Conservation (phyloP, 1,140 invertebrate species). For the Tetramorium parvispinum region DNA sequence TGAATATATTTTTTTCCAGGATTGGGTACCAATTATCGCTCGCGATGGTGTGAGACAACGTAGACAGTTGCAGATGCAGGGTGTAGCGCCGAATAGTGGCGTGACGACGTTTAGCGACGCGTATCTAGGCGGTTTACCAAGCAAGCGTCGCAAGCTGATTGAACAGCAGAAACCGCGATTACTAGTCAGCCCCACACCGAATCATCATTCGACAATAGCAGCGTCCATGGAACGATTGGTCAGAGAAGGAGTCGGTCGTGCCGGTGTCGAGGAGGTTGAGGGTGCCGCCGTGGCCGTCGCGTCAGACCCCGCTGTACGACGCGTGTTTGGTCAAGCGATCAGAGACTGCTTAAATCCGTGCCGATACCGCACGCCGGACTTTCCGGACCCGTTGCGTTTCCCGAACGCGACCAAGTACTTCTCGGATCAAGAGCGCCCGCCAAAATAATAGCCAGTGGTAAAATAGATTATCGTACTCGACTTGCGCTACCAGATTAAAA, state of each 20-base stretch:
- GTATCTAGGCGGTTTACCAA: slow-evolving; percentile 93
- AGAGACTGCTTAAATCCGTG: slow-evolving; percentile 81
- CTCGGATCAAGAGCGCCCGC: slow-evolving; percentile 74
- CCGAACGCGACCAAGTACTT: slow-evolving; percentile 84
- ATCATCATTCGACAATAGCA: slow-evolving; percentile 76
- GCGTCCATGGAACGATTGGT: slow-evolving; percentile 83
- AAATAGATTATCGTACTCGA: slow-evolving; percentile 11
- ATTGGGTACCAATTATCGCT: slow-evolving; percentile 94
- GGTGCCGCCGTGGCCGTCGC: slow-evolving; percentile 83
- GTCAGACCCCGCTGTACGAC: slow-evolving; percentile 79
- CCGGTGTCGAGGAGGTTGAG: slow-evolving; percentile 81
- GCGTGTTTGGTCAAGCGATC: slow-evolving; percentile 84
- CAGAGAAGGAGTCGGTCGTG: slow-evolving; percentile 79
- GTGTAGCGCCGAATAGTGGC: slow-evolving; percentile 71
- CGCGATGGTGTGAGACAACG: slow-evolving; percentile 90
- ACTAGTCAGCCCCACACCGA: slow-evolving; percentile 79
- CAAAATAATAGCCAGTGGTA: slow-evolving; percentile 75
- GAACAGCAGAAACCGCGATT: slow-evolving; percentile 83
- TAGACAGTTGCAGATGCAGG: slow-evolving; percentile 83
- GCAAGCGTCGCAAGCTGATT: slow-evolving; percentile 92
- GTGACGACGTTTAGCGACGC: slow-evolving; percentile 91
- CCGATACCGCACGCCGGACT: slow-evolving; percentile 78
- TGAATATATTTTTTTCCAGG: slow-evolving; percentile 82
- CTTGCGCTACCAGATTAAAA: not conserved
- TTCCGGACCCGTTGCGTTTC: slow-evolving; percentile 82